phyloP scores from a whole-genome alignment of 2,888 invertebrate genomes.

The Alcis repandata region DNA sequence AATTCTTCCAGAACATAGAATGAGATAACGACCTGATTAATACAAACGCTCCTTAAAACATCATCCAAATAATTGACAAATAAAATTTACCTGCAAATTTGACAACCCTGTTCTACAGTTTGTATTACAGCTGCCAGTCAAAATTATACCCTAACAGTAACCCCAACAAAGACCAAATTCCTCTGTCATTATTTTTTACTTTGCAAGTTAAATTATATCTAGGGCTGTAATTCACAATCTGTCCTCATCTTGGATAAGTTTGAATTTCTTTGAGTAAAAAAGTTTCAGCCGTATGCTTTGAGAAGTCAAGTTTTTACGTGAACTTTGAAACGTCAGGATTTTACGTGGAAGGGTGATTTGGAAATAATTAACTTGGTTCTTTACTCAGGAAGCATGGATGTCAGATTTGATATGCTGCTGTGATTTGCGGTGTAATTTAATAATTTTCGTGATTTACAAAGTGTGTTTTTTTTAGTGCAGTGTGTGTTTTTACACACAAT shows the following conservation, averaged over 20 bases:
- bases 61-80: conserved; percentile 20
- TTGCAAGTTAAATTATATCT: conserved; percentile 55
- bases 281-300: conserved; percentile 38
- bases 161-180: conserved; percentile 34
- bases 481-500: no score
- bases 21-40: neutral
- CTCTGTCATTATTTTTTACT: conserved; percentile 41
- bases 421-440: no score
- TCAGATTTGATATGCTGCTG: neutral
- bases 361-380: conserved; percentile 29
- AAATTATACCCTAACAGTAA: conserved; percentile 31
- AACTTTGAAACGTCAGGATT: conserved; percentile 24
- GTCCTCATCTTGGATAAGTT: conserved; percentile 51
- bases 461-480: no score
- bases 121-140: neutral
- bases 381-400: neutral
- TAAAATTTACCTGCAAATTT: conserved; percentile 19
- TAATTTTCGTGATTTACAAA: no score
- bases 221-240: conserved; percentile 57
- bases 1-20: no score
- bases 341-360: conserved; percentile 25
- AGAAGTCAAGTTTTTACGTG: conserved; percentile 19
- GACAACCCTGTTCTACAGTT: conserved; percentile 26
- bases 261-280: conserved; percentile 54
- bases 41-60: neutral